A percentile compares a stretch with the other conserved stretches of the same genome.
These are phyloP conservation scores for Myotis planiceps DNA, from an alignment of 2,797 vertebrate genomes.

Conservation along the genomic window DNA sequence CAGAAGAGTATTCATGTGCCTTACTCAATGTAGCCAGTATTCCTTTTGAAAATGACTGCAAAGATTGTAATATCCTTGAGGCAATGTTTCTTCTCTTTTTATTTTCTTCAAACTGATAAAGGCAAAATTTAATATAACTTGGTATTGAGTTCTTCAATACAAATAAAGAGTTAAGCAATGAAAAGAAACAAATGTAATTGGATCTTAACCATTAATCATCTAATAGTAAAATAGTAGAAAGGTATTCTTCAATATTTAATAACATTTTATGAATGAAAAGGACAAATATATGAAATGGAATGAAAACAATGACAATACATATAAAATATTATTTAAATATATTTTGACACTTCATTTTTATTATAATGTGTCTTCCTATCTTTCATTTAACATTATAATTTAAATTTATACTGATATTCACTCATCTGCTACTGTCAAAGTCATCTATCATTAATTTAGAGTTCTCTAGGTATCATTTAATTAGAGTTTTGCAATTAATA, in stretches of 20 bases:
- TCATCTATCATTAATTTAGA: conserved; percentile 33
- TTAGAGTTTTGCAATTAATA: conserved; percentile 18
- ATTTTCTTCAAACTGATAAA: conserved; percentile 43
- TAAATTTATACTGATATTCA: not conserved
- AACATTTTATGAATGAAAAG: not conserved
- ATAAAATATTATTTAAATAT: conserved; percentile 20
- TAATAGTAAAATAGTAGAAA: not conserved
- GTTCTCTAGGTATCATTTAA: not conserved
- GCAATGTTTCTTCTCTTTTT: not conserved
- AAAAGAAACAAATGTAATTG: not conserved
- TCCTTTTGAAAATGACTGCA: conserved; percentile 58
- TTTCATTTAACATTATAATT: conserved; percentile 51
- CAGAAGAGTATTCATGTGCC: conserved; percentile 49
- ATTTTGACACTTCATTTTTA: conserved; percentile 17
- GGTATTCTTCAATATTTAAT: not conserved
- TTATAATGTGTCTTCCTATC: not conserved
- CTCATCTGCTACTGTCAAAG: conserved; percentile 1
- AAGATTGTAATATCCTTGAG: not conserved
- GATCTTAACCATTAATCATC: not conserved
- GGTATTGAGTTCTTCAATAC: not conserved
- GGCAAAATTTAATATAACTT: not conserved
- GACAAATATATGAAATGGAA: not conserved
- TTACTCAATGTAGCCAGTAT: conserved; percentile 3
- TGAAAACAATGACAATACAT: not conserved
- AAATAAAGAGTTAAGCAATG: not conserved